phyloP scores from a whole-genome alignment of 2,888 invertebrate species.

The Eupithecia inturbata region DNA sequence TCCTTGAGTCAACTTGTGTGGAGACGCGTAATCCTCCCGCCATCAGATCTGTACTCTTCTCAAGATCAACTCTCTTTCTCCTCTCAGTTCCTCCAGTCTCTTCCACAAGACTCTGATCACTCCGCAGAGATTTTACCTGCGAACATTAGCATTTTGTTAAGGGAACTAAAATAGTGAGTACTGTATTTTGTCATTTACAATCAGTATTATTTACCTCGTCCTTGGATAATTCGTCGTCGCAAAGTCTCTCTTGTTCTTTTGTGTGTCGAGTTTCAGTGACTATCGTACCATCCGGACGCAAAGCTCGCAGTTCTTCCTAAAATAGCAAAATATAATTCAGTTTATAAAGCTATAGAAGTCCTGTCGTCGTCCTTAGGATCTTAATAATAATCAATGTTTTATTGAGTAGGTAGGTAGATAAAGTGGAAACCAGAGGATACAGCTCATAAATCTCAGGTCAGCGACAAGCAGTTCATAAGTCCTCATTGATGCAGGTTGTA shows the following conservation, averaged over 20 bases:
- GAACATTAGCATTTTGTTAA: background rate
- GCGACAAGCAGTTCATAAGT: conserved; percentile 15
- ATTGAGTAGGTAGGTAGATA: conserved; percentile 5
- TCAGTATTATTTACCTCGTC: conserved; percentile 77
- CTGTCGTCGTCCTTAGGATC: background rate
- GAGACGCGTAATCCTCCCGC: conserved; percentile 92
- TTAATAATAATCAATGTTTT: conserved; percentile 7
- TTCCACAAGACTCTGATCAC: conserved; percentile 72
- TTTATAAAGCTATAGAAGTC: background rate
- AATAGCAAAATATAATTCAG: conserved; percentile 27
- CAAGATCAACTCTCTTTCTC: conserved; percentile 92
- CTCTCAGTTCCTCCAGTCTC: conserved; percentile 85
- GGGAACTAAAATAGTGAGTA: background rate
- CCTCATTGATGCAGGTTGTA: conserved; percentile 21
- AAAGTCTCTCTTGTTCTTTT: conserved; percentile 92
- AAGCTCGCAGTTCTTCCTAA: conserved; percentile 88
- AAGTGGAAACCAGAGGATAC: conserved; percentile 20
- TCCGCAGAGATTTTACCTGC: conserved; percentile 74
- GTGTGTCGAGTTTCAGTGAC: conserved; percentile 93
- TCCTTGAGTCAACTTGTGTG: conserved; percentile 91
- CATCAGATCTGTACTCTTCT: conserved; percentile 92
- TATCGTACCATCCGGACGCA: conserved; percentile 92
- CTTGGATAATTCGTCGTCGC: conserved; percentile 90
- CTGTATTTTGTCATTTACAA: background rate
- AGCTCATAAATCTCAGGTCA: conserved; percentile 24